A percentile compares a stretch with the other conserved stretches of the same genome.
These are phyloP conservation scores for Drosophila stalkeri DNA, from an alignment of 2,888 invertebrate genomes.

Conservation along the genomic window DNA sequence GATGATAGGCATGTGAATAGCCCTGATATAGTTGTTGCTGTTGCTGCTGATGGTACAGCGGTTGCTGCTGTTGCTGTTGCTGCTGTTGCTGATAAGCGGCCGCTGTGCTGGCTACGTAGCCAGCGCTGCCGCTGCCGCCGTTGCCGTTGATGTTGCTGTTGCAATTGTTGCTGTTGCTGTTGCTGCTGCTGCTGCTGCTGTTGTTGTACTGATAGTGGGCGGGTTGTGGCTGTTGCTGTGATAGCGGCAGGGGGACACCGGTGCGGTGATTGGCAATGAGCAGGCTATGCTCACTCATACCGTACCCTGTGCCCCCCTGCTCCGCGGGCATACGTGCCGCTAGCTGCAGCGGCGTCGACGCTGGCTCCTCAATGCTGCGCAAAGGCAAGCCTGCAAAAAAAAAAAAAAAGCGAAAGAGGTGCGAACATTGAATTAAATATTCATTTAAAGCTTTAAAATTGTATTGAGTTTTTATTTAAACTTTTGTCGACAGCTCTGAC, in stretches of 20 bases:
- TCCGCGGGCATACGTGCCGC: constrained; percentile 86
- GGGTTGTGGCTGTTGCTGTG: constrained; percentile 71
- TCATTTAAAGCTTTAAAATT: constrained; percentile 13
- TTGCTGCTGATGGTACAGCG: constrained; percentile 41
- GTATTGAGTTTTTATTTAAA: constrained; percentile 14
- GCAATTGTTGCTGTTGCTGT: constrained; percentile 22
- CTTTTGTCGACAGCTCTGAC: constrained; percentile 24
- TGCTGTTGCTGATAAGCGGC: constrained; percentile 66
- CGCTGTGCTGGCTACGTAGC: constrained; percentile 62
- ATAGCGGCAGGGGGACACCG: constrained; percentile 85
- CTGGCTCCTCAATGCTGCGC: constrained; percentile 94
- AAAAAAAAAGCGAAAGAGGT: neutral
- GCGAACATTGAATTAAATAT: constrained; percentile 17
- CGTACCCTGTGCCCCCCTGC: constrained; percentile 88
- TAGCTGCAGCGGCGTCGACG: constrained; percentile 85
- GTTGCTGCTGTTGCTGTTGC: constrained; percentile 41
- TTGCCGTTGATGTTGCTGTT: constrained; percentile 12
- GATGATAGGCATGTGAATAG: constrained; percentile 58
- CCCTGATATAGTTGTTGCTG: constrained; percentile 62
- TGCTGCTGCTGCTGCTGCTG: constrained; percentile 39
- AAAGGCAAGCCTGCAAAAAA: constrained; percentile 91
- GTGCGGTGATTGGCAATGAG: constrained; percentile 85
- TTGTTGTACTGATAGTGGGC: constrained; percentile 63
- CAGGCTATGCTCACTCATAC: constrained; percentile 86
- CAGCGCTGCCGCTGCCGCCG: constrained; percentile 25